Percentiles rank a stretch among this genome's conserved stretches.
These are phyloP conservation scores for Troilus luridus DNA, from an alignment of 2,888 invertebrate genomes.

Conservation along the genomic window DNA sequence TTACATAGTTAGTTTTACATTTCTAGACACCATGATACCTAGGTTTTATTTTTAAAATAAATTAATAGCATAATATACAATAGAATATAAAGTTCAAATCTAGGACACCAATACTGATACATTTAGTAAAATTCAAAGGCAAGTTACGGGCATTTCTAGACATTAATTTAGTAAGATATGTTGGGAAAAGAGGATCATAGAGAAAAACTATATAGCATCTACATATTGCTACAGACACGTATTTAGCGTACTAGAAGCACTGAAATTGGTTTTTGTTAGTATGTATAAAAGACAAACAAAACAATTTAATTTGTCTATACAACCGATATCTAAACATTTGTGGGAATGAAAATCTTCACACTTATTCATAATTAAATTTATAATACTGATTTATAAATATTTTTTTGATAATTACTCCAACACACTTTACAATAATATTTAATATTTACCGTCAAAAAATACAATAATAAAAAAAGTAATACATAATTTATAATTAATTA, in stretches of 20 bases:
- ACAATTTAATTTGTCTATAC: slow-evolving; percentile 47
- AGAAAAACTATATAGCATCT: slow-evolving; percentile 56
- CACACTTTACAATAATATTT: slow-evolving; percentile 18
- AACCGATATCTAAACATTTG: slow-evolving; percentile 49
- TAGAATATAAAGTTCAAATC: slow-evolving; percentile 54
- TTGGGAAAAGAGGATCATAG: slow-evolving; percentile 48
- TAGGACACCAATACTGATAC: slow-evolving; percentile 59
- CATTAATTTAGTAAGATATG: slow-evolving; percentile 57
- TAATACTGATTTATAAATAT: slow-evolving; percentile 57
- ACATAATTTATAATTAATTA: slow-evolving; percentile 46
- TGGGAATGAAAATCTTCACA: slow-evolving; percentile 43
- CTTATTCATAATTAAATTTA: slow-evolving; percentile 49
- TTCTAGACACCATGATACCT: slow-evolving; percentile 50
- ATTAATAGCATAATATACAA: slow-evolving; percentile 60
- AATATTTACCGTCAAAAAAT: slow-evolving; percentile 26
- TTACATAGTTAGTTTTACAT: slow-evolving; percentile 62
- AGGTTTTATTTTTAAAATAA: slow-evolving; percentile 54
- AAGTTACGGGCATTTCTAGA: slow-evolving; percentile 53
- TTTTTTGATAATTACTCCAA: slow-evolving; percentile 48
- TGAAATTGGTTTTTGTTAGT: slow-evolving; percentile 51
- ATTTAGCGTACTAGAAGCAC: slow-evolving; percentile 55
- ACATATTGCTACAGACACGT: slow-evolving; percentile 62
- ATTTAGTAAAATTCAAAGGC: slow-evolving; percentile 57
- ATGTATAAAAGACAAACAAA: background rate
- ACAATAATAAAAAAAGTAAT: slow-evolving; percentile 50